Evolutionary conservation across 1,140 invertebrate genomes (phyloP), one percentile per base, ranked within the genome.

Genomic region (Thaumatotibia leucotreta): DNA sequence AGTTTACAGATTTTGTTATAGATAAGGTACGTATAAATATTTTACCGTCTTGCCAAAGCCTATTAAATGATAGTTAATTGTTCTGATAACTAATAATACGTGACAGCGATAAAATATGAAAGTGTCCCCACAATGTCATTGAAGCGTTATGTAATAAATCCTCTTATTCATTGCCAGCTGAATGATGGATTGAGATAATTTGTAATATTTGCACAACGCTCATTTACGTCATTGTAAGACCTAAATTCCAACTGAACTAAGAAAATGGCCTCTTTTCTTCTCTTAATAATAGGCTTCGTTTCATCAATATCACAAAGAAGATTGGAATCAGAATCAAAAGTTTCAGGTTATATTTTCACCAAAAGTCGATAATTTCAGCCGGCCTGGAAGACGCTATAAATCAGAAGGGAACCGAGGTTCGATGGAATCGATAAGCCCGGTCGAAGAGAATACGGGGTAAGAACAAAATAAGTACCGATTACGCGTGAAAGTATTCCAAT

Each of bases 361-460:
- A 14, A 27, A 8, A 58, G n/a, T 24, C 52, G 52, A 61, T 65
- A 67, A 69, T 69, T 73, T 67, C 27, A 29, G 8, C 50, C 33
- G 27, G 65, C 22, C 27, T 14, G 24, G 4, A 20, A 24, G 39
- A 31, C 69, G 45, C 61, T 27, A 76, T 76, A 76, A 76, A 76
- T 76, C 74, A 76, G 70, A 70, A 61, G 52, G 52, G 52, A 58
- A n/a, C 29, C 9, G 39, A 64, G 63, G 67, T 64, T 52, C 63
- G 74, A 72, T 70, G 69, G 67, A 68, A 76, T 76, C 74, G 69
- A 72, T 72, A 69, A 29, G 61, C 33, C 33, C 49, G 64, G 49
- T 64, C 49, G 67, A 65, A 71, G 66, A 33, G 33, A 66, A 69
- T 64, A 69, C 29, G 61, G 32, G n/a, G 63, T 49, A 45, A 58